phyloP scores from a whole-genome alignment of 2,888 invertebrate genomes.

The Drosophila macrospina region DNA sequence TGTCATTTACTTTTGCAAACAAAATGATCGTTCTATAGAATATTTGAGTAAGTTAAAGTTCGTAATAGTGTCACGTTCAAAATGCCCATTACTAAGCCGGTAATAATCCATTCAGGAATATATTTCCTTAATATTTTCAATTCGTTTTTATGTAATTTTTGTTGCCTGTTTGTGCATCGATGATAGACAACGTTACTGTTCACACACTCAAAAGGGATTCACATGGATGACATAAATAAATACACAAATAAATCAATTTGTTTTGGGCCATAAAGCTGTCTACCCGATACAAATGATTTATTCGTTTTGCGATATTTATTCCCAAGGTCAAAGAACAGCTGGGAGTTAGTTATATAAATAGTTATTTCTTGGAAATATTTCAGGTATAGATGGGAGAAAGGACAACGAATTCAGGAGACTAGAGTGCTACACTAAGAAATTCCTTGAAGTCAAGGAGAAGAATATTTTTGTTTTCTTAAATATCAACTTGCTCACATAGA shows the following conservation, averaged over 20 bases:
- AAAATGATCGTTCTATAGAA: constrained; percentile 15
- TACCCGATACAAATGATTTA: constrained; percentile 25
- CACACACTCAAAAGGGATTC: constrained; percentile 4
- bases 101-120: constrained; percentile 1
- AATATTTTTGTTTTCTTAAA: background rate
- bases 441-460: background rate
- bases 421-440: background rate
- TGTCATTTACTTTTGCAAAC: constrained; percentile 13
- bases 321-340: background rate
- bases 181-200: constrained; percentile 13
- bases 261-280: constrained; percentile 30
- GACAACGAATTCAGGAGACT: background rate
- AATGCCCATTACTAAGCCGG: background rate
- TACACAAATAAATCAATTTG: constrained; percentile 35
- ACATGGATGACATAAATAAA: constrained; percentile 15
- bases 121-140: background rate
- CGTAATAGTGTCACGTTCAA: constrained; percentile 4
- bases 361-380: background rate
- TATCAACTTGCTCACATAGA: background rate
- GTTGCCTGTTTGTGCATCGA: background rate
- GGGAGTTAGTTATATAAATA: background rate
- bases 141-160: background rate
- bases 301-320: constrained; percentile 4
- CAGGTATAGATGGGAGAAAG: constrained; percentile 4
- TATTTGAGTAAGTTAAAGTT: background rate